Evolutionary conservation across 2,888 invertebrate genomes (phyloP).

Genomic region (Lacanobia oleracea): DNA sequence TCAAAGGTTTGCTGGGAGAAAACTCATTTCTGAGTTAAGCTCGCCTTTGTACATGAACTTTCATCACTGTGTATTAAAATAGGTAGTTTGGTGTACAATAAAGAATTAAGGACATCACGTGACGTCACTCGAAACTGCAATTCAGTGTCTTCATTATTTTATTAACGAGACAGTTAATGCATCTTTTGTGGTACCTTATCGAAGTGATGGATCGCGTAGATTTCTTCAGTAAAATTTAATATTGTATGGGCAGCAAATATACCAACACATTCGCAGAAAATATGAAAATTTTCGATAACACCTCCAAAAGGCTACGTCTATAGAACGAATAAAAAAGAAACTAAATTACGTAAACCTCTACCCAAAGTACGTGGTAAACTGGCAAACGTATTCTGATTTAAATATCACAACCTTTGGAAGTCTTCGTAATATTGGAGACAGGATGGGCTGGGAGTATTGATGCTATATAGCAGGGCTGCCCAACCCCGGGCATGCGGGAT

Average conservation of each 20-base stretch:
- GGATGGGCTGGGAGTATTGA: constrained; percentile 60
- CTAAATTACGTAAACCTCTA: constrained; percentile 61
- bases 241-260: not conserved
- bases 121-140: no score
- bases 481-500: not conserved
- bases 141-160: no score
- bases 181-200: no score
- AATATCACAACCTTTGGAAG: constrained; percentile 75
- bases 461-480: constrained; percentile 63
- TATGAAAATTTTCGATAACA: constrained; percentile 35
- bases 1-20: no score
- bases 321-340: constrained; percentile 57
- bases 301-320: constrained; percentile 12
- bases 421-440: constrained; percentile 71
- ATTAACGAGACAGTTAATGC: no score
- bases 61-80: no score
- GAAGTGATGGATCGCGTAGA: no score
- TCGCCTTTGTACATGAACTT: no score
- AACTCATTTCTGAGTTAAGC: no score
- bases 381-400: constrained; percentile 75
- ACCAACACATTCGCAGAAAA: constrained; percentile 7
- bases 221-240: no score
- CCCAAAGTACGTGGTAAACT: constrained; percentile 56
- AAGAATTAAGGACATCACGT: no score
- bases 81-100: no score